A percentile compares a stretch with the other conserved stretches of the same genome.
These are phyloP conservation scores for Callinectes sapidus DNA, from an alignment of 2,888 invertebrate species.

Conservation along the genomic window DNA sequence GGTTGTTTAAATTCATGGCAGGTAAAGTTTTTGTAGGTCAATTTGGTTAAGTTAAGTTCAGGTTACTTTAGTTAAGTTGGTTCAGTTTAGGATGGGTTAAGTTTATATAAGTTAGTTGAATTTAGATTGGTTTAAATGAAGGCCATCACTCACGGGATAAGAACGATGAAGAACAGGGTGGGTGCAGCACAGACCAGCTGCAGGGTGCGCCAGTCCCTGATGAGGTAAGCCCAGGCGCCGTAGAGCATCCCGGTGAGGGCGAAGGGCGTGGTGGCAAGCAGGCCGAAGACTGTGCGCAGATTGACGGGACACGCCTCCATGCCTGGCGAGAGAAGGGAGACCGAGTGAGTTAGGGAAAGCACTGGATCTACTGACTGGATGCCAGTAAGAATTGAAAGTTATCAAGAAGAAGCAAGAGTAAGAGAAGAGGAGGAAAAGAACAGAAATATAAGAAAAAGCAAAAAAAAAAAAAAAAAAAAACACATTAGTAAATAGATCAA, in stretches of 20 bases:
- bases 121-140: not conserved
- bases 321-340: slow-evolving; percentile 19
- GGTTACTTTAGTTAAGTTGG: too few species aligned
- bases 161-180: slow-evolving; percentile 47
- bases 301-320: slow-evolving; percentile 60
- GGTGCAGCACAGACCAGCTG: slow-evolving; percentile 60
- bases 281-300: slow-evolving; percentile 48
- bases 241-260: slow-evolving; percentile 59
- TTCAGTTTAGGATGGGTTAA: too few species aligned
- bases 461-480: not conserved
- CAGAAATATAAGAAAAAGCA: not conserved
- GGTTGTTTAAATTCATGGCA: too few species aligned
- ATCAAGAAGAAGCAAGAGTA: too few species aligned
- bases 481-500: too few species aligned
- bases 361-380: too few species aligned
- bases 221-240: slow-evolving; percentile 62
- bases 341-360: not conserved
- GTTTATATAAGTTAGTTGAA: not conserved
- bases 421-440: too few species aligned
- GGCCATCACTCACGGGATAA: slow-evolving; percentile 63
- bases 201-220: slow-evolving; percentile 62
- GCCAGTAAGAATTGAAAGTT: too few species aligned
- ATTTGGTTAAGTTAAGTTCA: too few species aligned
- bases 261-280: slow-evolving; percentile 61
- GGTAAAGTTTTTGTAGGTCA: too few species aligned